Percentiles rank a stretch among this genome's conserved stretches.
These are phyloP conservation scores for Neoarius graeffei DNA, from an alignment of 2,113 vertebrate genomes.

Conservation along the genomic window DNA sequence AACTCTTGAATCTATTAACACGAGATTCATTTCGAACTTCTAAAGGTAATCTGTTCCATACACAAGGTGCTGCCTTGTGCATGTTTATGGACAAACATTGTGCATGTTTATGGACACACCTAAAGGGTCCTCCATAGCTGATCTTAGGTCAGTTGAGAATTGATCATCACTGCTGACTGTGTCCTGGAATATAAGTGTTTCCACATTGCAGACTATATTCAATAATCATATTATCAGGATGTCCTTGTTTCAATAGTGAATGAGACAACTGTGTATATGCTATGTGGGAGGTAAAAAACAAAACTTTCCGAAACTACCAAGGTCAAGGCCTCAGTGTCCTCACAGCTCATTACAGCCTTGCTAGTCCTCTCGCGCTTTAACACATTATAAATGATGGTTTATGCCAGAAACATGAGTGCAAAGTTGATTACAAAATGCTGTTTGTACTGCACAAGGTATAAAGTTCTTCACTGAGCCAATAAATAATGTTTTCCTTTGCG, in stretches of 20 bases:
- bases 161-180: background rate
- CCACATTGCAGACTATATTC: background rate
- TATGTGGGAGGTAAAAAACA: background rate
- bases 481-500: background rate
- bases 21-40: too few relatives aligned
- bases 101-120: background rate
- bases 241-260: background rate
- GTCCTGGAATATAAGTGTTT: background rate
- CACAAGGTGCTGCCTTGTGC: too few relatives aligned
- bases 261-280: background rate
- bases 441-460: background rate
- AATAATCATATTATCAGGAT: background rate
- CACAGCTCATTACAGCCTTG: background rate
- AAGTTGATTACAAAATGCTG: background rate
- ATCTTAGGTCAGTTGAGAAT: background rate
- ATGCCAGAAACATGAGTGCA: background rate
- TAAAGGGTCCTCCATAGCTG: background rate
- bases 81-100: too few relatives aligned
- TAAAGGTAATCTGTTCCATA: too few relatives aligned
- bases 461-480: slow-evolving; percentile 8
- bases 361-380: background rate
- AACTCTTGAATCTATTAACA: too few relatives aligned
- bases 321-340: background rate
- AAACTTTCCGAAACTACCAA: background rate
- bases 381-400: background rate